Evolutionary conservation across 2,113 vertebrate species (phyloP), one percentile per base, ranked within the genome.

Genomic region (Egretta garzetta): DNA sequence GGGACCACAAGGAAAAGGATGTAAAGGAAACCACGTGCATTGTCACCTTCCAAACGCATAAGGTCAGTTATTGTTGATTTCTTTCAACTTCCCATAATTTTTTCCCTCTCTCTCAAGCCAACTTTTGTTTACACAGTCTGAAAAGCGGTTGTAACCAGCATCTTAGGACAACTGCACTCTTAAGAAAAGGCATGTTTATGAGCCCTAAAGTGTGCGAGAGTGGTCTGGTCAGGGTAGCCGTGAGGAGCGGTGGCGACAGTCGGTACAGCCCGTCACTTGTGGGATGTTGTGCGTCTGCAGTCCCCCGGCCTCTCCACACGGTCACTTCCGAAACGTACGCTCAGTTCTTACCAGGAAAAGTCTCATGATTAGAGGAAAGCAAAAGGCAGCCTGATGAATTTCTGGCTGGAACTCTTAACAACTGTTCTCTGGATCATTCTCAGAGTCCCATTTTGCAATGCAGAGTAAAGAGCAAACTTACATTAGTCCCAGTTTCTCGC

Each of bases 401-500:
- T 63, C 77, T 45, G 39, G 6, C 58, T 88, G 58, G 49, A 82
- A 56, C 7, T 64, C 18, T 59, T 21, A 66, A 55, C 41, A 49
- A 14, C 11, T 41, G 30, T 32, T 62, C 39, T 62, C 45, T 32
- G 27, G 74, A 30, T 20, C 6, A 4, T 47, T 47, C 53, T 74
- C 6, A 33, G 63, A 63, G 35, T 23, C 33, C 35, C 4, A 1
- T 50, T 88, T n/a, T 52, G 81, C 83, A 64, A 9, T 26, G 23
- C 59, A 32, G 0, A 71, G 23, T 21, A 80, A 81, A 66, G 7
- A 45, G 37, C 22, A 24, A 71, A 96, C 99, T 99, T 96, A 99
- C 99, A 11, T 99, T 88, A 6, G 99, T 99, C 62, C 99, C 99
- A 0, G 99, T 99, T 98, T 99, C 99, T 91, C 99, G 98, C 99